Base-by-base conservation (phyloP, 2,888 invertebrate genomes). In the Rambutsinella grinnellia region DNA sequence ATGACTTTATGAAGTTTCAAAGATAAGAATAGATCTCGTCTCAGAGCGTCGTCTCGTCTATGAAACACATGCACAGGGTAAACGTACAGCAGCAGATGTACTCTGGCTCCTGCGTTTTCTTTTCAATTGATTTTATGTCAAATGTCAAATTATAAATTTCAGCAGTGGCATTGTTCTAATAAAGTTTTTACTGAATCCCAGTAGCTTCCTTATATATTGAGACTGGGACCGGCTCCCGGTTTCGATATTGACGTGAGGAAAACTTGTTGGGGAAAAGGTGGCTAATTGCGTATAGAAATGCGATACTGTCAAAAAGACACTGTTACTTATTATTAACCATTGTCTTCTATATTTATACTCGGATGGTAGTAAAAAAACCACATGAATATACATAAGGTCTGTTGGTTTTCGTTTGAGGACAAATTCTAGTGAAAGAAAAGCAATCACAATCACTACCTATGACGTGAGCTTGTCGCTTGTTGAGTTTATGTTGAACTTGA, bases 101-200 rank as follows among this genome's bases (percentile, higher is more conserved):
- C n/a, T n/a, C n/a, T n/a, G n/a, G n/a, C n/a, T n/a, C n/a, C n/a
- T n/a, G n/a, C n/a, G n/a, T 26, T 61, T 21, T 62, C 27, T 62
- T 51, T 17, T 62, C 46, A 51, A 51, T 62, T 62, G 26, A 28
- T 10, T 36, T 53, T 54, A 26, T 65, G 68, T 68, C 51, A 58
- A 63, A 65, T 63, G 71, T 57, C 63, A 65, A n/a, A 56, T 63
- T 65, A 58, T 71, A 58, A 63, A 36, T 36, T 47, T 24, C 26
- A 47, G 23, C 61, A 28, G 54, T 54, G 17, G 17, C 1, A 21
- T 61, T 24, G 17, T 19, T 19, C 13, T 27, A 8, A 27, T 21
- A 51, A 24, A 17, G 36, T 36, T 23, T 63, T 57, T 63, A 71
- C 57, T 63, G 58, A 57, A 71, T 57, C 65, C 62, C 63, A 71